Percentiles rank a stretch among this genome's conserved stretches.
These are phyloP conservation scores for Neuroscelio doddi DNA, from an alignment of 2,888 invertebrate species.

Conservation along the genomic window DNA sequence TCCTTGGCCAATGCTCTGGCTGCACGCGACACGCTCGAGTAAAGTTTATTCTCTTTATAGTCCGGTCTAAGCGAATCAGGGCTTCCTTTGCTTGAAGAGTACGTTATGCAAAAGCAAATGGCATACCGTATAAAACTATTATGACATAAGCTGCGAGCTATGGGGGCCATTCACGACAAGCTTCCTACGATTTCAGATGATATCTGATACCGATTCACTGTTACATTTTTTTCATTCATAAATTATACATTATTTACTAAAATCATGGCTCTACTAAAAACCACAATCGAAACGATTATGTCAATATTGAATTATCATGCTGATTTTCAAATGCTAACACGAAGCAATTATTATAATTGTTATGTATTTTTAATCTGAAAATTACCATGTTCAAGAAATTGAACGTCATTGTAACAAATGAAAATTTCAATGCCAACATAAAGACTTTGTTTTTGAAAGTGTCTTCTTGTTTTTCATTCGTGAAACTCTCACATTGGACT, in stretches of 20 bases:
- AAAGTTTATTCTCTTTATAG: conserved; percentile 19
- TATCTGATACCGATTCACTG: too few species aligned
- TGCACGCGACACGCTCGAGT: conserved; percentile 32
- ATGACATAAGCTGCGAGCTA: conserved; percentile 13
- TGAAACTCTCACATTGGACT: not conserved
- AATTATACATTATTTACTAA: not conserved
- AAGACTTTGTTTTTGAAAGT: too few species aligned
- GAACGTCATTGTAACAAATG: not conserved
- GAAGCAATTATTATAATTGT: too few species aligned
- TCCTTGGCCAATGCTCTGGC: conserved; percentile 32
- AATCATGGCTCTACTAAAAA: not conserved
- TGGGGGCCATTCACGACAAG: not conserved
- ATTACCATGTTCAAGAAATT: too few species aligned
- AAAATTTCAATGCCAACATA: not conserved
- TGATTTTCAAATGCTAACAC: too few species aligned
- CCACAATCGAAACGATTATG: too few species aligned
- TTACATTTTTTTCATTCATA: too few species aligned
- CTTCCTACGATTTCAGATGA: too few species aligned
- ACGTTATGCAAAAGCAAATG: not conserved
- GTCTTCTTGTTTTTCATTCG: too few species aligned
- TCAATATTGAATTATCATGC: too few species aligned
- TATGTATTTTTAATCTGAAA: too few species aligned
- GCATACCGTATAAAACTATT: conserved; percentile 14
- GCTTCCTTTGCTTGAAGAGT: conserved; percentile 6
- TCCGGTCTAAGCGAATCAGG: conserved; percentile 8